A percentile compares a stretch with the other conserved stretches of the same genome.
Evolutionary conservation across 2,113 vertebrate species (phyloP).

Genomic region (Apus apus): DNA sequence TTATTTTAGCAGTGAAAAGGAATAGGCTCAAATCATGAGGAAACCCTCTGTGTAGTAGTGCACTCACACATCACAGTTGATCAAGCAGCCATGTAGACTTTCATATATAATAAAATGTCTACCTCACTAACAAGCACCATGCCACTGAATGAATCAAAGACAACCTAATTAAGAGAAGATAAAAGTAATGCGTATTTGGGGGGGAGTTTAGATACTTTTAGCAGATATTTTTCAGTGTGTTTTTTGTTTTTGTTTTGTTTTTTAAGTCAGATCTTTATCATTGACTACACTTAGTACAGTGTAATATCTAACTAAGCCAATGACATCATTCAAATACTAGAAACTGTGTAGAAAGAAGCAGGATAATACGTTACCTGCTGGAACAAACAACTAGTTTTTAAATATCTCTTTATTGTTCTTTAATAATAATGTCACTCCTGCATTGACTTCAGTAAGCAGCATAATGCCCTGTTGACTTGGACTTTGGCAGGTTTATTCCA

Average conservation of each 20-base stretch:
- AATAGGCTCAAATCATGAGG: background rate
- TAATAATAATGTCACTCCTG: background rate
- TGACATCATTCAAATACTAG: background rate
- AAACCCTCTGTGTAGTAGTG: background rate
- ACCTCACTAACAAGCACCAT: background rate
- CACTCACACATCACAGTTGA: background rate
- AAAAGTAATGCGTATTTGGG: background rate
- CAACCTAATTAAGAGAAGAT: background rate
- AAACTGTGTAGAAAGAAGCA: background rate
- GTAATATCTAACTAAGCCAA: background rate
- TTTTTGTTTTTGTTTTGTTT: background rate
- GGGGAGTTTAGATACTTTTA: background rate
- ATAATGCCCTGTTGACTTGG: background rate
- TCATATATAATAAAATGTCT: background rate
- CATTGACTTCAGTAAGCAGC: background rate
- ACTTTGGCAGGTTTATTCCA: background rate
- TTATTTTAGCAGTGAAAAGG: background rate
- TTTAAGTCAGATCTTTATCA: background rate
- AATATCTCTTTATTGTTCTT: background rate
- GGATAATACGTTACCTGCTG: background rate
- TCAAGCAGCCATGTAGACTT: background rate
- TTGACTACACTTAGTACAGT: background rate
- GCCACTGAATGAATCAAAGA: background rate
- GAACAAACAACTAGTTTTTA: background rate
- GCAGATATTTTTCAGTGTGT: background rate